Conservation (phyloP, 1,140 invertebrate species). For the Ganaspis sp. region DNA sequence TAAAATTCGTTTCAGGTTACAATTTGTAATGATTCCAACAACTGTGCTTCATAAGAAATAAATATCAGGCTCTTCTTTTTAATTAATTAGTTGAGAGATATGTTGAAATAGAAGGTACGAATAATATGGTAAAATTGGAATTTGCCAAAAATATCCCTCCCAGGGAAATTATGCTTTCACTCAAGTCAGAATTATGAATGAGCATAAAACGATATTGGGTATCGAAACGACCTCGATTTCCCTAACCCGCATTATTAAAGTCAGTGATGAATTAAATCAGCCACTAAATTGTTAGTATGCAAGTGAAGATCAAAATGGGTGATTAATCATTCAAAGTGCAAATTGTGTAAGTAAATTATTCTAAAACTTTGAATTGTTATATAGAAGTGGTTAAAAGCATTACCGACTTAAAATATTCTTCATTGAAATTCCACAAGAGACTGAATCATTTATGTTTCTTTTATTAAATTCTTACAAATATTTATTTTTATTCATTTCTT, state of each 20-base stretch:
- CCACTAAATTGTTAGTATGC: constrained; percentile 30
- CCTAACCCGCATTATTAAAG: neutral
- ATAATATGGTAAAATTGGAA: neutral
- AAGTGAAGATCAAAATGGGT: constrained; percentile 6
- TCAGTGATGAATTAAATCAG: constrained; percentile 20
- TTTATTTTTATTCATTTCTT: too few species aligned
- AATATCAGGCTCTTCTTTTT: constrained; percentile 2
- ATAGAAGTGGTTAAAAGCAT: neutral
- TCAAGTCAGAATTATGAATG: neutral
- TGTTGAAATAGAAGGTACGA: neutral
- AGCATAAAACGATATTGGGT: neutral
- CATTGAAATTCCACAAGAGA: too few species aligned
- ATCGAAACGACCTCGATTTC: constrained; percentile 28
- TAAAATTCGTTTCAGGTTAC: too few species aligned
- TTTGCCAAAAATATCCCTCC: neutral
- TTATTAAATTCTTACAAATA: too few species aligned
- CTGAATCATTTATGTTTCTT: too few species aligned
- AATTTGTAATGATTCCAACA: too few species aligned
- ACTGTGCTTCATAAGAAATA: neutral
- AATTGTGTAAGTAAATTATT: constrained; percentile 5
- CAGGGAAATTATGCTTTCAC: neutral
- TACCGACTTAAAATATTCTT: too few species aligned
- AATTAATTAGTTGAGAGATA: neutral
- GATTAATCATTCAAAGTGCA: constrained; percentile 20
- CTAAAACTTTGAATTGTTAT: neutral